These are phyloP conservation scores for Eumeta japonica DNA, from an alignment of 1,140 invertebrate genomes.

Conservation along the genomic window DNA sequence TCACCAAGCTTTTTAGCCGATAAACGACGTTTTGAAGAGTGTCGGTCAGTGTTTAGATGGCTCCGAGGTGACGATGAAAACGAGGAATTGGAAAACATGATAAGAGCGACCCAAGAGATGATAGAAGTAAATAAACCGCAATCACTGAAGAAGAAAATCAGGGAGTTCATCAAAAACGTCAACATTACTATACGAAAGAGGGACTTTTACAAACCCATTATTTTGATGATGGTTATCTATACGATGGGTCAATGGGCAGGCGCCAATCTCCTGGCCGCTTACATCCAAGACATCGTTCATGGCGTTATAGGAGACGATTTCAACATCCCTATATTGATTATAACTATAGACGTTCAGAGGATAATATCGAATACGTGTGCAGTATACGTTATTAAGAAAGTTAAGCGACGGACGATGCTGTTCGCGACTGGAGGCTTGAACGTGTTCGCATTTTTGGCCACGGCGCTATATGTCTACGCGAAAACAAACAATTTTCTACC, in stretches of 20 bases:
- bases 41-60: slow-evolving; percentile 22
- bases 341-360: slow-evolving; percentile 23
- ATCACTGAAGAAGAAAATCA: too few species aligned
- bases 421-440: slow-evolving; percentile 19
- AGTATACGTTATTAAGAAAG: slow-evolving; percentile 23
- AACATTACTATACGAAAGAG: slow-evolving; percentile 19
- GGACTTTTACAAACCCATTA: slow-evolving; percentile 29
- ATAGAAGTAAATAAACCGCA: too few species aligned
- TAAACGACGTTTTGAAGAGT: slow-evolving; percentile 21
- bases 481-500: slow-evolving; percentile 15
- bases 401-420: slow-evolving; percentile 23
- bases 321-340: slow-evolving; percentile 20
- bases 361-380: slow-evolving; percentile 25
- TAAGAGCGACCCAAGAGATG: slow-evolving; percentile 17
- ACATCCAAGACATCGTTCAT: slow-evolving; percentile 22
- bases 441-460: slow-evolving; percentile 16
- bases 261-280: slow-evolving; percentile 22
- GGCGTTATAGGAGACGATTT: slow-evolving; percentile 16
- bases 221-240: slow-evolving; percentile 29
- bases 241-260: slow-evolving; percentile 23
- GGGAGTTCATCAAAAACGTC: slow-evolving; percentile 15
- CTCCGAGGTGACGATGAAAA: slow-evolving; percentile 23
- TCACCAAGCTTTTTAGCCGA: slow-evolving; percentile 26
- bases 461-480: slow-evolving; percentile 18
- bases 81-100: slow-evolving; percentile 24